Conservation (phyloP, 2,888 invertebrate species). For the Ophion slaviceki region DNA sequence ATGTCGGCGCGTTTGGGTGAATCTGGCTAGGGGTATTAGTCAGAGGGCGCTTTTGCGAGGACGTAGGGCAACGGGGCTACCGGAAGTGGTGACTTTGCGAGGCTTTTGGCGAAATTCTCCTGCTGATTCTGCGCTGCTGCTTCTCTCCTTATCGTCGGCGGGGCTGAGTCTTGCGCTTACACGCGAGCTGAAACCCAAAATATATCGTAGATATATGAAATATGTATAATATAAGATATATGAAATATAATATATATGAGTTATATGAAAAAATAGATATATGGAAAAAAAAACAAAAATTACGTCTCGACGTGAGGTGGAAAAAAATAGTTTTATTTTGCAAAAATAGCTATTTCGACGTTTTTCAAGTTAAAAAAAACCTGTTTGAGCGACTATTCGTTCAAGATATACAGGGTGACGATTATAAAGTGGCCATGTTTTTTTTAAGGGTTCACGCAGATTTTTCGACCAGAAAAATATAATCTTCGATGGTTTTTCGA, state of each 20-base stretch:
- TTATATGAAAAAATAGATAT: neutral
- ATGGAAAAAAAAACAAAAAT: neutral
- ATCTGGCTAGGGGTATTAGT: slow-evolving; percentile 78
- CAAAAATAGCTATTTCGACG: slow-evolving; percentile 62
- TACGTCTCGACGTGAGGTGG: neutral
- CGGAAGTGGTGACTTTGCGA: slow-evolving; percentile 63
- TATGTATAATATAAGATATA: neutral
- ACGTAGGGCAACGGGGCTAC: slow-evolving; percentile 67
- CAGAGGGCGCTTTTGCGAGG: slow-evolving; percentile 71
- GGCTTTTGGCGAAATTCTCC: slow-evolving; percentile 79
- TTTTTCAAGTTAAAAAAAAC: slow-evolving; percentile 61
- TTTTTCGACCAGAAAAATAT: no score
- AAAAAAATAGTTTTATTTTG: neutral
- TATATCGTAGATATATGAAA: neutral
- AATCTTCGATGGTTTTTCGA: no score
- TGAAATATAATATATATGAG: neutral
- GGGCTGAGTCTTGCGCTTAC: slow-evolving; percentile 82
- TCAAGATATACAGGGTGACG: no score
- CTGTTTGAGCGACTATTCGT: slow-evolving; percentile 56
- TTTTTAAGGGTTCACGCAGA: no score
- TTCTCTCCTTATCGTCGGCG: slow-evolving; percentile 82
- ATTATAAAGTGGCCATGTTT: no score
- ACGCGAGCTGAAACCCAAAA: slow-evolving; percentile 78
- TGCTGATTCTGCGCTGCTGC: slow-evolving; percentile 82
- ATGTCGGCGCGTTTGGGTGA: slow-evolving; percentile 82